Base-by-base conservation (phyloP, 2,888 invertebrate genomes). In the Cyrtodaria siliqua region DNA sequence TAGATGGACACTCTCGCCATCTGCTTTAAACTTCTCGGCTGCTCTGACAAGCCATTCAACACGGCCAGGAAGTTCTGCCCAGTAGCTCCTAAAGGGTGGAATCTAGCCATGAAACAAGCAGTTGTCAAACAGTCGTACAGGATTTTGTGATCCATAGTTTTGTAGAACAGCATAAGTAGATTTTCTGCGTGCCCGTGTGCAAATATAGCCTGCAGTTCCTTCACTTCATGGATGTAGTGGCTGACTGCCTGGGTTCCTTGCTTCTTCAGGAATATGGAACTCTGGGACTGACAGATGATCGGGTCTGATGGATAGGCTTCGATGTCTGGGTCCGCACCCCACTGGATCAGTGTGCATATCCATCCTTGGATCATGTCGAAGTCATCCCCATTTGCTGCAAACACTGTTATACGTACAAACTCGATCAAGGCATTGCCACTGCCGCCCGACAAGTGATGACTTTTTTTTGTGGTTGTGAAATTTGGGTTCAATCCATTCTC, bases 301-400 rank as follows among this genome's bases (percentile, higher is more conserved):
- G 94, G 93, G 72, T 94, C 94, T 1, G 93, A 91, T 47, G 92
- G 92, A 76, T 93, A 92, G 42, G 96, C 94, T 84, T 95, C 95
- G 68, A 95, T 93, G 89, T 96, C 95, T 18, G 96, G 96, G 94
- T 96, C 95, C 49, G 96, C 96, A 61, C 96, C 96, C 89, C 96
- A 96, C 91, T 96, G 96, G 55, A 96, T 94, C 20, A 96, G 94
- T 0, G 95, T 96, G 76, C 95, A 92, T 2, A 96, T 95, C 86
- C 96, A 94, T 87, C 95, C 95, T 89, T 96, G 95, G 64, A 96
- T 95, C 90, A 95, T 95, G 81, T 95, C 94, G 87, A 96, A 95
- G 90, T 96, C 96, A 60, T 94, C 93, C 67, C 95, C 95, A 69
- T 94, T 94, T 49, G 95, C 94, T 38, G 96, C 95, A 89, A 95